Evolutionary conservation across 2,797 vertebrate species (phyloP), one percentile per base, ranked within the genome.

Genomic region (Ataeniobius toweri): DNA sequence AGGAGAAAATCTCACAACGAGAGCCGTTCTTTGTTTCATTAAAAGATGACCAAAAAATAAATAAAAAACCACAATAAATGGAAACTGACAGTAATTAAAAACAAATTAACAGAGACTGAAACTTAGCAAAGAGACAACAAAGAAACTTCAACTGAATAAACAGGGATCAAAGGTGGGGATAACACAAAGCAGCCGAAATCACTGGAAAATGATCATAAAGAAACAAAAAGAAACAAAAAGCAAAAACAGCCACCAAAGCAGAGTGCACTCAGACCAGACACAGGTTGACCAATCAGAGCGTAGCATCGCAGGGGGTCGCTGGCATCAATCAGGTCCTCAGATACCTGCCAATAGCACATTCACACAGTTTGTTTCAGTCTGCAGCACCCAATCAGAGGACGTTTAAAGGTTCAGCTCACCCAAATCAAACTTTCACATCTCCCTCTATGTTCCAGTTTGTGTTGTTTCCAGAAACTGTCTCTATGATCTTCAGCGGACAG

Each of bases 301-400:
- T 44, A 22, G 77, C 70, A 26, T 76, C 1, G 55, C 61, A 36
- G 79, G 79, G 71, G 76, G 78, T 8, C 46, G 5, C 75, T 83
- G 83, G 85, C 85, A 81, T 76, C 76, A 77, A 77, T 80, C 76
- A 73, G 53, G 44, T 63, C 73, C 41, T 85, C 75, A 80, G 48
- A 70, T 55, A 83, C 75, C 85, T 83, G 85, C 81, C 85, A 85
- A 80, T 79, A 76, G 46, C 55, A 50, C 71, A 71, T 56, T 56
- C 36, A 36, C 51, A 74, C 70, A 44, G 31, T 28, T 61, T 39
- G 67, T 71, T 70, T 58, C 69, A 63, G 41, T 61, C 69, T 61
- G 28, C 28, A 63, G 58, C 59, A 73, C 41, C 77, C 77, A 79
- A 59, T 74, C 41, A 41, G 72, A n/a, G 51, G 28, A 36, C 28